Percentiles rank a stretch among this genome's conserved stretches.
Conservation (phyloP, 2,113 vertebrate species). For the Platichthys flesus region DNA sequence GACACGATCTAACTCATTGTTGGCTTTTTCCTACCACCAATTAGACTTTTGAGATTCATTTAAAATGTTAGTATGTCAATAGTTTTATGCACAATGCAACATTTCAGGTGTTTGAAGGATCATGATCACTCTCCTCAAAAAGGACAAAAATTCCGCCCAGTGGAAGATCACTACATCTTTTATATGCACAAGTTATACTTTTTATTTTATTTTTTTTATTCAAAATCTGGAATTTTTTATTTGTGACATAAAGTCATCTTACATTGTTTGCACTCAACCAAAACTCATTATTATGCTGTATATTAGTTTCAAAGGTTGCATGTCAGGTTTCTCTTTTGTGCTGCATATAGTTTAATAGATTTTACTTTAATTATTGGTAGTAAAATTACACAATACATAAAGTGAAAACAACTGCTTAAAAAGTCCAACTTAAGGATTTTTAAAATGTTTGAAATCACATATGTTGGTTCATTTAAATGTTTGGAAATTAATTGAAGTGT, state of each 20-base stretch:
- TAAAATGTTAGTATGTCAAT: slow-evolving; percentile 5
- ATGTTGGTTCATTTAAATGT: background rate
- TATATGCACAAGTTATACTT: background rate
- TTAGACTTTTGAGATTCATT: background rate
- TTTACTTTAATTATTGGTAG: slow-evolving; percentile 12
- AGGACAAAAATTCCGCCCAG: background rate
- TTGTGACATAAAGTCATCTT: background rate
- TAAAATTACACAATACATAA: background rate
- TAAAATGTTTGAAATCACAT: background rate
- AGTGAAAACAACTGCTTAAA: background rate
- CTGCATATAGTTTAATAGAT: slow-evolving; percentile 22
- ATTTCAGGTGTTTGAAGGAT: slow-evolving; percentile 46
- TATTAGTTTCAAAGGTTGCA: background rate
- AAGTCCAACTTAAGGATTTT: no score
- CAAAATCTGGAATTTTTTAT: background rate
- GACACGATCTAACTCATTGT: background rate
- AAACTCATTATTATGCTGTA: background rate
- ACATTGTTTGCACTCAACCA: slow-evolving; percentile 12
- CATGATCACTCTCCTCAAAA: slow-evolving; percentile 16
- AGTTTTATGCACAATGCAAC: slow-evolving; percentile 48
- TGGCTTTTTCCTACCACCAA: background rate
- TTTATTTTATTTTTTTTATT: slow-evolving; percentile 9
- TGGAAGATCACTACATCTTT: slow-evolving; percentile 3
- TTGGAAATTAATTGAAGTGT: background rate
- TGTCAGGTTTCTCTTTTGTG: background rate